These are phyloP conservation scores for Miichthys miiuy DNA, from an alignment of 2,797 vertebrate genomes.

Conservation along the genomic window DNA sequence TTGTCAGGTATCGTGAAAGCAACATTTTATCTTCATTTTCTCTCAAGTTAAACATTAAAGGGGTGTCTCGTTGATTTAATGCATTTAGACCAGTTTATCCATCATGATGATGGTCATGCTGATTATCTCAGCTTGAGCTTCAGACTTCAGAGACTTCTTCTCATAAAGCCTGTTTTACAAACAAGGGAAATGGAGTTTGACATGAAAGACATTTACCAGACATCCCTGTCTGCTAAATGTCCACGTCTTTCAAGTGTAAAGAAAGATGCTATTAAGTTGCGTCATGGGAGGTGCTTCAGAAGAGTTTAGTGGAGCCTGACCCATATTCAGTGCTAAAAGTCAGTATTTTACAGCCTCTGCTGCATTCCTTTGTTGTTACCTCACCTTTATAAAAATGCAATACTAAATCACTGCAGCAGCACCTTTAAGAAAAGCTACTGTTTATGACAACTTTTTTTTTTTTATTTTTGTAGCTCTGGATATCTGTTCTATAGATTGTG, in stretches of 20 bases:
- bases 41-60: conserved; percentile 2
- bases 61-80: not conserved
- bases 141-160: not conserved
- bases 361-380: not conserved
- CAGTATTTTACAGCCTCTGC: not conserved
- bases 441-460: no score
- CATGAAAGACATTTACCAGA: not conserved
- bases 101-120: not conserved
- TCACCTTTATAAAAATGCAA: not conserved
- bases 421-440: not conserved
- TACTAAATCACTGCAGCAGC: not conserved
- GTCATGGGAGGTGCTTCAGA: not conserved
- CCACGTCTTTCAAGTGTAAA: not conserved
- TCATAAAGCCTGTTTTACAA: not conserved
- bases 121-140: not conserved
- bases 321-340: not conserved
- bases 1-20: not conserved
- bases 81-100: not conserved
- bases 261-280: not conserved
- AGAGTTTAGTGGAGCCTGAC: not conserved
- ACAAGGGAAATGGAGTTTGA: not conserved
- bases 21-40: not conserved
- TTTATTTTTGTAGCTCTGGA: not conserved
- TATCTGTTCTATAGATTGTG: not conserved
- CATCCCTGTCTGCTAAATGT: no score